Base-by-base conservation (phyloP, 2,113 vertebrate species). In the Myrmecobius fasciatus region DNA sequence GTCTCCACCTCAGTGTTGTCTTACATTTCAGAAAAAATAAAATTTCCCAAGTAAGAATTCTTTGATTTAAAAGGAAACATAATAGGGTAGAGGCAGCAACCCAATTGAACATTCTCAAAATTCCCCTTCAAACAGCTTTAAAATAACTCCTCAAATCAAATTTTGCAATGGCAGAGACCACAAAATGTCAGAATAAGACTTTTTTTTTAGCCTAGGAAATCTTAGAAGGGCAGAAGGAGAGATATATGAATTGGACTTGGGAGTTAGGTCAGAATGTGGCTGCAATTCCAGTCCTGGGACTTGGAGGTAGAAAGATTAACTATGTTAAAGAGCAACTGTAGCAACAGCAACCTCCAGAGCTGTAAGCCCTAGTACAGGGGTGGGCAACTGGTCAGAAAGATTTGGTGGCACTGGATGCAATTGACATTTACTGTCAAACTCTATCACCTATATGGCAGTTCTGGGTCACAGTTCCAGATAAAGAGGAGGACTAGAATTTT, bases 1-100 rank as follows among this genome's bases (percentile, higher is more conserved):
- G 12, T 49, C 52, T 36, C 11, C 3, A 92, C 0, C 24, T 11
- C 20, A 75, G 0, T 43, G 89, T 36, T 94, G n/a, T 22, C 47
- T 93, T 10, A 93, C 91, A 53, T 28, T 28, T 53, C 94, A 92
- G 51, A 90, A 83, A 43, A 28, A 67, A 22, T 20, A 89, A 17
- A 95, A 83, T 91, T 2, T 6, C 0, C 31, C 75, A 46, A 0
- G 0, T 46, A 48, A 51, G 54, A 95, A 92, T 20, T 90, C 91
- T 31, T n/a, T 43, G 91, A 90, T 89, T 54, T 91, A 11, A 93
- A 90, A 91, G 53, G 54, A 95, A 94, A 53, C 91, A 91, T 92
- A 92, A 17, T 93, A 14, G 25, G 83, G 46, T 96, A 94, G n/a
- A 92, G n/a, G n/a, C 36, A 83, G n/a, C 1, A 56, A 11, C 54